Percentiles rank a stretch among this genome's conserved stretches.
Evolutionary conservation across 2,113 vertebrate species (phyloP).

Genomic region (Lanius ludovicianus): DNA sequence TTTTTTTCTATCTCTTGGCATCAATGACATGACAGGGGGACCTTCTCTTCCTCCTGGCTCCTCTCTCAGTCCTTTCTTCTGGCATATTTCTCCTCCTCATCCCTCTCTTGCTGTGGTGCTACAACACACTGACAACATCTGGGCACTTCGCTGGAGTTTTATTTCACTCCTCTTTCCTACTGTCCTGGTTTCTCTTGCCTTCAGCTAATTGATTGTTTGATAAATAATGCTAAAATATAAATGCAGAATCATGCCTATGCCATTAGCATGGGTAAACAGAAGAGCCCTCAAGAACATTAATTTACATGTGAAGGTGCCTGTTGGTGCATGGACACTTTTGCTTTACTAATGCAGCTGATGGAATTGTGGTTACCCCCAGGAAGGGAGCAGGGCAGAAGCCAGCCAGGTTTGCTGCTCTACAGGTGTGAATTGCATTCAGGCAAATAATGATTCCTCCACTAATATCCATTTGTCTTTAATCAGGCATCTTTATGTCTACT

Average conservation of each 20-base stretch:
- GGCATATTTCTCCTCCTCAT: not conserved
- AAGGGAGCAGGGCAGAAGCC: not conserved
- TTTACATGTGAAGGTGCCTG: not conserved
- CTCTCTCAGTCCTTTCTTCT: not conserved
- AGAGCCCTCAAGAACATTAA: not conserved
- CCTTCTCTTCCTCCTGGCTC: not conserved
- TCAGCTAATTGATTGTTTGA: not conserved
- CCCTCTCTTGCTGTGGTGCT: accelerated
- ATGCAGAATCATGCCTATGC: not conserved
- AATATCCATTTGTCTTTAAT: not conserved
- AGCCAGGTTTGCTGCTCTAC: not conserved
- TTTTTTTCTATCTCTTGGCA: not conserved
- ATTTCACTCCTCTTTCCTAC: not conserved
- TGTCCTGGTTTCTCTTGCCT: not conserved
- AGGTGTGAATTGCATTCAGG: not conserved
- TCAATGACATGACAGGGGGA: accelerated
- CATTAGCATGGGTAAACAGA: not conserved
- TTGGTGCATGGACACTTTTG: not conserved
- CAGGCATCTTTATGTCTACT: not conserved
- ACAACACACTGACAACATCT: not conserved
- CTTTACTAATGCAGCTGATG: not conserved
- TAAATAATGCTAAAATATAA: not conserved
- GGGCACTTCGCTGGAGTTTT: not conserved
- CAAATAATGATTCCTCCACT: not conserved
- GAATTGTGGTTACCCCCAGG: not conserved